Base-by-base conservation (phyloP, 2,797 vertebrate species). In the Danio kyathit region DNA sequence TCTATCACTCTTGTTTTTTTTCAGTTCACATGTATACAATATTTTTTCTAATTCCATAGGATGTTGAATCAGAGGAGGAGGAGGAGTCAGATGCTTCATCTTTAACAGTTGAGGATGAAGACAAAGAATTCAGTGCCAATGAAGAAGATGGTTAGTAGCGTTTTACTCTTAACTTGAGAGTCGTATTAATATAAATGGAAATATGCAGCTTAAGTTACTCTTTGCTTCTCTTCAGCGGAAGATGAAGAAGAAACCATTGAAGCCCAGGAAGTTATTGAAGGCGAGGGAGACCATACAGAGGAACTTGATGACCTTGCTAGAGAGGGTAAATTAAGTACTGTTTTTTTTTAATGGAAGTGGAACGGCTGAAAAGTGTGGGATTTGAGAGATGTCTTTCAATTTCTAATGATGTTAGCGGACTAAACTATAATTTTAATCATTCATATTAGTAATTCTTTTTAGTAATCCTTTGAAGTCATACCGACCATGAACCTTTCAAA, bases 231-330 rank as follows among this genome's bases (percentile, higher is more conserved):
- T 64, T 61, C 86, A 98, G 97, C 95, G 61, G 95, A 97, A 88
- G 96, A 98, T 88, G 95, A 97, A 86, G 97, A 98, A 83, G 96
- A 97, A 80, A 98, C 96, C 0, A 97, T 98, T 29, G 96, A 90
- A 14, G 96, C 95, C 19, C 95, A 98, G 89, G 97, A 98, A 87
- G 94, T 94, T 70, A 88, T 96, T 6, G 97, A 96, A 87, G 97
- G 96, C 67, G 92, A 94, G 4, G 89, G 94, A n/a, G 92, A 97
- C 84, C 96, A 97, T 67, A 86, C 89, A 17, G 94, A 93, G 67
- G 97, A 98, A 73, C 91, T 98, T 13, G 93, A 94, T 76, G 96
- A 97, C 77, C 88, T 98, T 76, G 93, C 96, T 48, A 94, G 80
- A 91, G 97, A 98, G 93, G 96, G 97, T 97, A 80, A 83, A 6